Base-by-base conservation (phyloP, 2,888 invertebrate species). In the Drosophila gaucha region DNA sequence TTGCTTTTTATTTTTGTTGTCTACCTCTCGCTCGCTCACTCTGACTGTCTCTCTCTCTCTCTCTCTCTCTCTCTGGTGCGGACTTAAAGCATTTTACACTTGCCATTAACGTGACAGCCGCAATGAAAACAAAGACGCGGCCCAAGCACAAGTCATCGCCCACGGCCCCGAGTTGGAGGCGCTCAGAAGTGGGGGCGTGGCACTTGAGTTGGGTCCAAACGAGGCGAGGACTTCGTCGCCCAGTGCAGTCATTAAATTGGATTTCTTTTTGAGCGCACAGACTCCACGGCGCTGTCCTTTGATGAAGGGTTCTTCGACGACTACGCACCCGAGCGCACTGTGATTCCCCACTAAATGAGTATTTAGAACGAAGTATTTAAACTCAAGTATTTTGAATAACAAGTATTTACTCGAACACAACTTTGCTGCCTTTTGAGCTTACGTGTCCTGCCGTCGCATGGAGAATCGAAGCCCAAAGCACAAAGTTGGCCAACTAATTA, bases 71-170 rank as follows among this genome's bases (percentile, higher is more conserved):
- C 16, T 16, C 8, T 18, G 65, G 70, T 65, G 66, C 63, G 75
- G 79, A 83, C 84, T 84, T 84, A 89, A 85, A 89, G 79, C 80
- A 87, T 84, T 84, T 84, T 84, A 84, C 88, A 84, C 84, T 84
- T 88, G 89, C 89, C 88, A 84, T 84, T 84, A 89, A 89, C 88
- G 86, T 84, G 84, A 88, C 84, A 89, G 84, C 89, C 82, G 60
- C 86, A 84, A 89, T 86, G 84, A 89, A 84, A 89, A 85, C 89
- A 84, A 84, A 89, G 88, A 82, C 66, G 68, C 70, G 74, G 75
- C 64, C 74, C 64, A 43, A 51, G 57, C 84, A 83, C 78, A 86
- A 86, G 89, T 86, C 87, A 84, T 69, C 74, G 67, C 52, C 50
- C 60, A 70, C 46, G 60, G 59, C 35, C 35, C 50, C 52, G 54